These are phyloP conservation scores for Setophaga petechia DNA, from an alignment of 2,113 vertebrate species.

Conservation along the genomic window DNA sequence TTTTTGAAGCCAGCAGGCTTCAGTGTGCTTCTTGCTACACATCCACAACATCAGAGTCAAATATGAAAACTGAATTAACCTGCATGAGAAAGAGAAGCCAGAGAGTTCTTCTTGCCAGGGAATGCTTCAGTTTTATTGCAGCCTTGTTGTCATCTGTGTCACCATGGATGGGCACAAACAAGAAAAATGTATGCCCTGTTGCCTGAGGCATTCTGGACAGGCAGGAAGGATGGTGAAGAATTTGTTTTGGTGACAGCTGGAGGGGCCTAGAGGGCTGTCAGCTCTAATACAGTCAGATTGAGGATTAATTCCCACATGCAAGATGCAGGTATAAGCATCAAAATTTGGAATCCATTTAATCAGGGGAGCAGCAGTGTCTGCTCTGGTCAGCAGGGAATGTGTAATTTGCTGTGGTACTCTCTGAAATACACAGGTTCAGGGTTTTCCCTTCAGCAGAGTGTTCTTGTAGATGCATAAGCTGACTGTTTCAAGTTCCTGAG, in stretches of 20 bases:
- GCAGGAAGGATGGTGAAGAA: not conserved
- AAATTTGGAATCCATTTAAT: conserved; percentile 31
- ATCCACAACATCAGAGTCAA: not conserved
- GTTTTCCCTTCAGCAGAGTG: not conserved
- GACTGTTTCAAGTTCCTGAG: not conserved
- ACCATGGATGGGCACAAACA: not conserved
- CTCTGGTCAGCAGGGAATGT: not conserved
- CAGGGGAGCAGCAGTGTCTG: not conserved
- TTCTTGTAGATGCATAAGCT: not conserved
- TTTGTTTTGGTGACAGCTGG: conserved; percentile 58
- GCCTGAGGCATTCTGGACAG: not conserved
- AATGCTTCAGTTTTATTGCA: not conserved
- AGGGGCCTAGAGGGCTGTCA: conserved; percentile 40
- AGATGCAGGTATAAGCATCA: conserved; percentile 20
- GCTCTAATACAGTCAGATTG: conserved; percentile 21
- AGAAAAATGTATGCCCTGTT: not conserved
- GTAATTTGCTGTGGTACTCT: not conserved
- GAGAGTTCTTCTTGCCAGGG: not conserved
- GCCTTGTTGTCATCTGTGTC: not conserved
- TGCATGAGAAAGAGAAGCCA: not conserved
- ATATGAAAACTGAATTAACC: not conserved
- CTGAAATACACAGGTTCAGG: not conserved
- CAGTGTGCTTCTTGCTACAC: not conserved
- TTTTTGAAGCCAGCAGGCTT: not conserved
- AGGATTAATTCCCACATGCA: conserved; percentile 36